Evolutionary conservation across 2,797 vertebrate genomes (phyloP), one percentile per base, ranked within the genome.

Genomic region (Pipistrellus kuhlii): DNA sequence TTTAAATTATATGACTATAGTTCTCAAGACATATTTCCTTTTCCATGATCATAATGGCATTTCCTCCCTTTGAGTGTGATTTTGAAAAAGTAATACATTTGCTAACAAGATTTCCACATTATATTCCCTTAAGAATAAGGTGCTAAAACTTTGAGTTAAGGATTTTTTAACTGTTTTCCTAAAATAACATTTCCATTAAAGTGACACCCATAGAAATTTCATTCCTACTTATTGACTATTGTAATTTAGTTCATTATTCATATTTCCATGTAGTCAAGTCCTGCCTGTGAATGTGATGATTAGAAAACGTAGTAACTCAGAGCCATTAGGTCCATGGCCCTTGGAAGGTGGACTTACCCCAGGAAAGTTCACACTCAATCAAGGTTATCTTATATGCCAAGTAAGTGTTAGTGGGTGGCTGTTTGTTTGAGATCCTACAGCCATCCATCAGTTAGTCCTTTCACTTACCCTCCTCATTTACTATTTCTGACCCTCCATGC

Each of bases 101-200:
- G 20, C 53, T 59, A 38, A 41, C 38, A 48, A 83, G 30, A 81
- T 87, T 32, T 81, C 17, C 4, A 64, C 14, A 6, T 80, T 93
- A 68, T 20, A 32, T 51, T 82, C 81, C 76, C 66, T 77, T 81
- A 27, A 21, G 25, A 27, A 35, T 55, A 38, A 82, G 21, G 25
- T 59, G 27, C 8, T 85, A 35, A 46, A 85, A 64, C 9, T 64
- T 85, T 51, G 48, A 69, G 7, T 87, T 64, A 91, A 86, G 46
- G 18, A 8, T 76, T 41, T 57, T 78, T 30, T 12, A 35, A 72
- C 35, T 57, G 7, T 85, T 88, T 94, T 62, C 83, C 41, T 88
- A 78, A 93, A 91, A 62, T n/a, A 23, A 62, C 6, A 38, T 84
- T 93, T 75, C 76, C n/a, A 64, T 59, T 83, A 77, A 87, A 84